Conservation (phyloP, 2,888 invertebrate genomes). For the Calameuta idolon region DNA sequence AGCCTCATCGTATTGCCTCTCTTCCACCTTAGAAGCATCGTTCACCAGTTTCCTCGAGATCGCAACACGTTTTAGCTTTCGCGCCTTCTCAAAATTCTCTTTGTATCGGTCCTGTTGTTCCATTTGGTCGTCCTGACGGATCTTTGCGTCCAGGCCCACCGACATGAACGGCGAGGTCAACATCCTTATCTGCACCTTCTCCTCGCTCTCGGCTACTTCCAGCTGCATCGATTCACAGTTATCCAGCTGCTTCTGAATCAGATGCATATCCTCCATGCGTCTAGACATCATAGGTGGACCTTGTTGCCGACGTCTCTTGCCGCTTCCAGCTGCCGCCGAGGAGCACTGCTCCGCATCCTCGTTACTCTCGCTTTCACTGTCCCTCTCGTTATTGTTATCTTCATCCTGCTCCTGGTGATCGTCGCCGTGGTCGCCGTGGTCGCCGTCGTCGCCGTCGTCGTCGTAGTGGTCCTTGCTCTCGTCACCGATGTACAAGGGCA, state of each 20-base stretch:
- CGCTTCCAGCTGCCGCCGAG: too few relatives aligned
- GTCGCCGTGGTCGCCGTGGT: conserved; percentile 22
- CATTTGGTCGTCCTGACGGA: conserved; percentile 14
- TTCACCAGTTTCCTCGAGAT: not conserved
- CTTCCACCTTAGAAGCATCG: not conserved
- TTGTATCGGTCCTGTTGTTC: conserved; percentile 2
- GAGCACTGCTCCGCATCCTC: too few relatives aligned
- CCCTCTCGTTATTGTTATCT: conserved; percentile 32
- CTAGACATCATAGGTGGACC: too few relatives aligned
- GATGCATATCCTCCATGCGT: too few relatives aligned
- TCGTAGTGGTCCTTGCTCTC: conserved; percentile 28
- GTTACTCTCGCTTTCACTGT: conserved; percentile 37
- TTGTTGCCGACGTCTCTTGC: too few relatives aligned
- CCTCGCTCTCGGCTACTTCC: conserved; percentile 38
- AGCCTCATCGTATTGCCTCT: conserved; percentile 36
- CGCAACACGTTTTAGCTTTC: too few relatives aligned
- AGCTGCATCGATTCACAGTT: conserved; percentile 58
- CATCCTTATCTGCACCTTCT: conserved; percentile 22
- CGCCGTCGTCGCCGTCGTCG: conserved; percentile 19
- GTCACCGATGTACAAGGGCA: not conserved
- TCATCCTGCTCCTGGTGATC: conserved; percentile 41
- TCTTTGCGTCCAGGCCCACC: conserved; percentile 11
- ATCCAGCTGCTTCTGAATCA: conserved; percentile 27
- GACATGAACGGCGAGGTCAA: conserved; percentile 12
- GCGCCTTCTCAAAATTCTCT: not conserved